Evolutionary conservation across 2,797 vertebrate genomes (phyloP).

Genomic region (Anisognathus igniventris): DNA sequence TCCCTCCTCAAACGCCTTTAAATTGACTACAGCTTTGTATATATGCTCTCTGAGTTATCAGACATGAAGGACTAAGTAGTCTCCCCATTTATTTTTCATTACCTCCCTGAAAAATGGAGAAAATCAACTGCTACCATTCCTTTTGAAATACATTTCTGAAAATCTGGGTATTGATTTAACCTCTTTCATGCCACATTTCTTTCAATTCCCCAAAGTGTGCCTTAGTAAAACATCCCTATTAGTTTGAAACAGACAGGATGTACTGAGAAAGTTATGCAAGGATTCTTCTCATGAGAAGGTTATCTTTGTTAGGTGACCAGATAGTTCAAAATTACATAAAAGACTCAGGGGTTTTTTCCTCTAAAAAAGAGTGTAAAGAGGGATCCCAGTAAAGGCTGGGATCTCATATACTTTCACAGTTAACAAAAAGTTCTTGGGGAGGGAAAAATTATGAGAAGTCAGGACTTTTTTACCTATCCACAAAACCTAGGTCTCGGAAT

Average conservation of each 20-base stretch:
- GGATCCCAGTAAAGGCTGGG: background rate
- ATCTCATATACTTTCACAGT: background rate
- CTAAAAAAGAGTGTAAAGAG: background rate
- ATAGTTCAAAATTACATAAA: background rate
- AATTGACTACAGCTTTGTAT: background rate
- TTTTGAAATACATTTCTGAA: conserved; percentile 16
- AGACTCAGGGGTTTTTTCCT: fast-evolving
- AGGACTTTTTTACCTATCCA: background rate
- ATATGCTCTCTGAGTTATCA: background rate
- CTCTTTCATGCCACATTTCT: background rate
- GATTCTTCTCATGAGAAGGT: background rate
- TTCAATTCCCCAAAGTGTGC: background rate
- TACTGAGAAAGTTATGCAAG: background rate
- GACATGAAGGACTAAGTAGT: background rate
- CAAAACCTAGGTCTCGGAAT: background rate
- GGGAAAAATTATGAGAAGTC: background rate
- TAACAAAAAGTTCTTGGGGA: background rate
- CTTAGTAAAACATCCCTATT: background rate
- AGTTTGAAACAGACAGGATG: background rate
- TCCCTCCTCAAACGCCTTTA: background rate
- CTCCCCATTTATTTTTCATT: background rate
- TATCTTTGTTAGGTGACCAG: background rate
- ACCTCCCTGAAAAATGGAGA: background rate
- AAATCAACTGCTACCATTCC: background rate
- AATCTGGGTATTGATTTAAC: conserved; percentile 8